These are phyloP conservation scores for Apolygus lucorum DNA, from an alignment of 1,140 invertebrate species.

Conservation along the genomic window DNA sequence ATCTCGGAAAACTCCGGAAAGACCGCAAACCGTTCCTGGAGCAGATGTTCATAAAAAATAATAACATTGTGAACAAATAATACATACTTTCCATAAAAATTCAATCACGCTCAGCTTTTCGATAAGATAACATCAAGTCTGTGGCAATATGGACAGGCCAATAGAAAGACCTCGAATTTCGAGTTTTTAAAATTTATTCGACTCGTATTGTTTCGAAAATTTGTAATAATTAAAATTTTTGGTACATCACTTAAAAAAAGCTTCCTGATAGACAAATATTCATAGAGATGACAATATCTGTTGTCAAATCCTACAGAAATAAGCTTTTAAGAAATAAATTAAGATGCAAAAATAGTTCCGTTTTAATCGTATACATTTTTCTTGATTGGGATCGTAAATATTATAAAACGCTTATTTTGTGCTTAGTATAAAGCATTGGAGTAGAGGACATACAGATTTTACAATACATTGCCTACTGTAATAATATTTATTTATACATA, in stretches of 20 bases:
- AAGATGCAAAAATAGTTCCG: conserved; percentile 25
- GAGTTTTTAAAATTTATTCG: no score
- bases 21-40: neutral
- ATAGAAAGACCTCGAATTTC: no score
- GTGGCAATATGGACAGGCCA: no score
- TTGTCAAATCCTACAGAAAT: conserved; percentile 8
- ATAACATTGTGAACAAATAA: no score
- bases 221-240: no score
- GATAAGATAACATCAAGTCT: no score
- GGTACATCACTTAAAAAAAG: neutral
- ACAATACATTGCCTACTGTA: conserved; percentile 25
- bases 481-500: conserved; percentile 24
- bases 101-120: no score
- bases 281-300: conserved; percentile 1
- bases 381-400: conserved; percentile 13
- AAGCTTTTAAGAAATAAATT: conserved; percentile 21
- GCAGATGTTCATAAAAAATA: no score
- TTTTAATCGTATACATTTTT: conserved; percentile 24
- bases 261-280: neutral
- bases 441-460: conserved; percentile 24
- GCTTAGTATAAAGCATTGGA: conserved; percentile 24
- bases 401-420: conserved; percentile 23
- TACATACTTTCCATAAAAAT: no score
- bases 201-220: no score
- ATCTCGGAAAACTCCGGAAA: no score